Base-by-base conservation (phyloP, 1,140 invertebrate genomes). In the Nylanderia fulva region DNA sequence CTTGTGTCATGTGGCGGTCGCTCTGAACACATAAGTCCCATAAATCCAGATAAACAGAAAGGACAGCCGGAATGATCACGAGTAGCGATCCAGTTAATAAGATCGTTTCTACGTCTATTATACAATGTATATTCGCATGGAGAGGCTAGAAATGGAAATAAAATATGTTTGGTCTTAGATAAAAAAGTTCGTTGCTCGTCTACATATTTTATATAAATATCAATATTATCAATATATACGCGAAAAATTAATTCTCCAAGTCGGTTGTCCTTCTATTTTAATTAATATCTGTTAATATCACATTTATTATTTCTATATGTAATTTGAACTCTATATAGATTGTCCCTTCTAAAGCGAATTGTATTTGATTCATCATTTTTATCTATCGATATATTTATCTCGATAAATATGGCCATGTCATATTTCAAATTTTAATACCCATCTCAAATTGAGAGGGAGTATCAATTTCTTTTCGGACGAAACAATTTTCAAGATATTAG, bases 21-120 rank as follows among this genome's bases (percentile, higher is more conserved):
- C 27, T 45, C 39, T n/a, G 60, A n/a, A 58, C 33, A 58, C 33
- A 27, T 21, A 36, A 80, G 52, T 82, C 15, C n/a, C 66, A 71
- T 71, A 71, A 72, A 82, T 71, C 52, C 66, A 27, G 33, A 29
- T 68, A 79, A 79, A 68, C 63, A 21, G 66, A 60, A 82, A 72
- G 21, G 52, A 82, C 52, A 11, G 52, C 21, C 64, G 76, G 36
- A 71, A 71, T 48, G 64, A 29, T 80, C n/a, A 29, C 11, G 42
- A 63, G 36, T 36, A 79, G 33, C 13, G 27, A 42, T 48, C 27
- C 60, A 76, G 29, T 27, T 79, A 79, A 79, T 79, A 36, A 52
- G 27, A 27, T 77, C 13, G 9, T 15, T 21, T 66, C n/a, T 24
- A 27, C 60, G 24, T 42, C 21, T 39, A 9, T 48, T 64, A 36